Conservation (phyloP, 1,140 invertebrate genomes). For the Drosophila teissieri region DNA sequence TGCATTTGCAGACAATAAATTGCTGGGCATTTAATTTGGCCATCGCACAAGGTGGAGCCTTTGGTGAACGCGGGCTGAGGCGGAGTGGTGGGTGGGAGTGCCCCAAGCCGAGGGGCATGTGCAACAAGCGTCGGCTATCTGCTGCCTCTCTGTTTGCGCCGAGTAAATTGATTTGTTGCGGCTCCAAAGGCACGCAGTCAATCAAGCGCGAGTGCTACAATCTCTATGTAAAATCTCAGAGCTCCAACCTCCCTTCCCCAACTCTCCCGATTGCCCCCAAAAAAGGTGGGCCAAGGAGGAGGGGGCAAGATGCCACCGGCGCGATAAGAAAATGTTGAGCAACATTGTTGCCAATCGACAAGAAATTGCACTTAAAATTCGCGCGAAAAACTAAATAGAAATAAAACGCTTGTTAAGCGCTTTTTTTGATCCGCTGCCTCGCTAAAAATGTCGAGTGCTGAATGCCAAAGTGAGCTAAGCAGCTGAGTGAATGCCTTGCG, state of each 20-base stretch:
- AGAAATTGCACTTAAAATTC: slow-evolving; percentile 78
- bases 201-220: slow-evolving; percentile 70
- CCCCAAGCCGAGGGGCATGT: slow-evolving; percentile 17
- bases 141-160: slow-evolving; percentile 36
- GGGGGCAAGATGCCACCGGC: slow-evolving; percentile 49
- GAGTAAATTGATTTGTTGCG: slow-evolving; percentile 80
- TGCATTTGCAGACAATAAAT: slow-evolving; percentile 74
- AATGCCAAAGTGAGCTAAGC: slow-evolving; percentile 27
- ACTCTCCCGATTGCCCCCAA: neutral
- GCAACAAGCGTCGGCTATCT: slow-evolving; percentile 37
- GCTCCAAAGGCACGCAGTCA: slow-evolving; percentile 75
- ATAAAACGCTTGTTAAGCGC: slow-evolving; percentile 52
- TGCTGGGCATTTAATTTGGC: slow-evolving; percentile 68
- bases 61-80: neutral
- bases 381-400: slow-evolving; percentile 55
- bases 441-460: slow-evolving; percentile 43
- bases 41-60: slow-evolving; percentile 52
- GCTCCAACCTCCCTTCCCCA: slow-evolving; percentile 19
- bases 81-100: slow-evolving; percentile 36
- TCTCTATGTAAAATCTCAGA: slow-evolving; percentile 24
- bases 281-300: neutral
- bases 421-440: slow-evolving; percentile 37
- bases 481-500: slow-evolving; percentile 16
- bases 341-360: slow-evolving; percentile 69
- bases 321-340: slow-evolving; percentile 66